Percentiles rank a stretch among this genome's conserved stretches.
These are phyloP conservation scores for Chrysina gloriosa DNA, from an alignment of 2,888 invertebrate genomes.

Conservation along the genomic window DNA sequence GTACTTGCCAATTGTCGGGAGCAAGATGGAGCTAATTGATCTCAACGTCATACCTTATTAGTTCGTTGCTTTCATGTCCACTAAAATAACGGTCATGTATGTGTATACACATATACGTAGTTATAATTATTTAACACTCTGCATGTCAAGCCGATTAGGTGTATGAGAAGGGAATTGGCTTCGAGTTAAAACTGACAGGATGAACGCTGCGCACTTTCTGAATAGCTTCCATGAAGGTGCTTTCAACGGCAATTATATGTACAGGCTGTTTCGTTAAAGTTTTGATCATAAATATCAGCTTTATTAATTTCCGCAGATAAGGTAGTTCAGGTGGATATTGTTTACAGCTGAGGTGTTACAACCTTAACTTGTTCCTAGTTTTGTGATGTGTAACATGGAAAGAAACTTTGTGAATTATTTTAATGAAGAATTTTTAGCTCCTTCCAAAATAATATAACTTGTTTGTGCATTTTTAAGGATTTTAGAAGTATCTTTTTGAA, in stretches of 20 bases:
- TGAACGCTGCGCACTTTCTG: background rate
- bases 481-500: background rate
- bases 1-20: constrained; percentile 4
- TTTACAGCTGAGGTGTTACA: too few species aligned
- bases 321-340: too few species aligned
- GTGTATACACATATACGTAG: background rate
- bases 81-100: constrained; percentile 1
- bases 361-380: too few species aligned
- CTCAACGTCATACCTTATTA: background rate
- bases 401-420: too few species aligned
- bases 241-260: background rate
- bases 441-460: too few species aligned
- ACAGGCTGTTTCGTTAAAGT: too few species aligned
- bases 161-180: background rate
- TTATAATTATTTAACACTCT: constrained; percentile 4
- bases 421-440: too few species aligned
- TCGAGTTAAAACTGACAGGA: constrained; percentile 1
- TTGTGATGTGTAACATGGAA: too few species aligned
- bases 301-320: too few species aligned
- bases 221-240: background rate
- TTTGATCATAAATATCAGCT: too few species aligned
- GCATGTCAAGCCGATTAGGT: constrained; percentile 6
- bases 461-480: background rate
- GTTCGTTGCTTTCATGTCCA: background rate
- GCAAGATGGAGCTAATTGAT: constrained; percentile 8